Base-by-base conservation (phyloP, 2,797 vertebrate genomes). In the Tenualosa ilisha region DNA sequence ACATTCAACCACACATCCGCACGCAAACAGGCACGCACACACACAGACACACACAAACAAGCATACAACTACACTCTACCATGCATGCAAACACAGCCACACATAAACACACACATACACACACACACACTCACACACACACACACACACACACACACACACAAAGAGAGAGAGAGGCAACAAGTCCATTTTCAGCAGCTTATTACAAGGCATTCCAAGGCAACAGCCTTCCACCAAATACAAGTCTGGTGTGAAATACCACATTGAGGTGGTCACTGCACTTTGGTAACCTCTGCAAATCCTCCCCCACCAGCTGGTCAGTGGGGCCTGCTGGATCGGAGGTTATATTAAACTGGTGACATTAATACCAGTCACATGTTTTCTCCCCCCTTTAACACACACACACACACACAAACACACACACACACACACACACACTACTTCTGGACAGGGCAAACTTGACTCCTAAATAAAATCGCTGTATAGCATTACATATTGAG, bases 401-500 rank as follows among this genome's bases (percentile, higher is more conserved):
- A 4, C 68, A 31, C 63, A 31, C 63, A 82, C 90, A 87, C 90
- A 91, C 90, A 90, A 2, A 15, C 63, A 68, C 24, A 37, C 63
- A 82, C 90, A 87, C 90, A 91, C 90, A 90, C 11, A 15, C 63
- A 68, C 24, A 37, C 63, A 68, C 63, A 37, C 63, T 93, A 91
- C 92, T 89, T 92, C 72, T 93, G 91, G 87, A 91, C 94, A 88
- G 92, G 89, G 91, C 93, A 94, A 94, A 93, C 92, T 91, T 92
- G 95, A 31, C 93, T 92, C 91, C 93, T 95, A 96, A 96, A 96
- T 95, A 94, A 95, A 94, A 94, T 90, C 90, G 82, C 89, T 93
- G 95, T 93, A 93, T 96, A 96, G 91, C 84, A 93, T 96, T 96
- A 95, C 95, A 96, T 93, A 94, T 91, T 89, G 85, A 91, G 83